Conservation (phyloP, 37 sponge, comb jelly and placozoan species). For the Theonella swinhoei region DNA sequence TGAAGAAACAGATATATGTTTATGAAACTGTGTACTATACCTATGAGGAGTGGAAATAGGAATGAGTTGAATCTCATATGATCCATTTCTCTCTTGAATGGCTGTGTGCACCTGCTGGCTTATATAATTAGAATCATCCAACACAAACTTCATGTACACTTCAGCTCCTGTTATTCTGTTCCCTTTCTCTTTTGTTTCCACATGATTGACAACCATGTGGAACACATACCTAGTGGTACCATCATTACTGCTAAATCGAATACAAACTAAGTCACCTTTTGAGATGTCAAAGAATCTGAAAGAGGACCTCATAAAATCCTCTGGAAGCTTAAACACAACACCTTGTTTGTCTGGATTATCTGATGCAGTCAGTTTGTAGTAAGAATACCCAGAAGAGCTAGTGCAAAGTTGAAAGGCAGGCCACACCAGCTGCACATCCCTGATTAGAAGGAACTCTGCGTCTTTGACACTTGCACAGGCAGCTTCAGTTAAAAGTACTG, state of each 20-base stretch:
- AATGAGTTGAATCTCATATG: conserved; percentile 44
- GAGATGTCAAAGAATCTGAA: conserved; percentile 12
- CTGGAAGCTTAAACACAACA: background rate
- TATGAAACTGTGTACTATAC: too few species aligned
- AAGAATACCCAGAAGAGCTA: conserved; percentile 2
- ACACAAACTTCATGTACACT: conserved; percentile 27
- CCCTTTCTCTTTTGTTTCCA: background rate
- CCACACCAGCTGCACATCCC: conserved; percentile 34
- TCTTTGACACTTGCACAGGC: conserved; percentile 24
- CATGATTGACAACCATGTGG: conserved; percentile 38
- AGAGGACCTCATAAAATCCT: conserved; percentile 12
- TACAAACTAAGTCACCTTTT: conserved; percentile 21
- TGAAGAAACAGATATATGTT: too few species aligned
- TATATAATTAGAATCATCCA: conserved; percentile 7
- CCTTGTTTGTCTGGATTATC: background rate
- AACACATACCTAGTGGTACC: background rate
- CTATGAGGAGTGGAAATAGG: conserved; percentile 7
- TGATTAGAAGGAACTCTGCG: conserved; percentile 15
- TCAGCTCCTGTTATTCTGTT: background rate
- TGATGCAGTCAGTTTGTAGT: conserved; percentile 11
- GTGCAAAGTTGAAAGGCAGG: background rate
- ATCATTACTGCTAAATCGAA: background rate
- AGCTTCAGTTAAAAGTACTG: conserved; percentile 43
- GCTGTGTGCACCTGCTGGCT: background rate
- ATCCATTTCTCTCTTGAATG: background rate